A percentile compares a stretch with the other conserved stretches of the same genome.
phyloP scores from a whole-genome alignment of 1,140 invertebrate species.

The Vollenhovia emeryi region DNA sequence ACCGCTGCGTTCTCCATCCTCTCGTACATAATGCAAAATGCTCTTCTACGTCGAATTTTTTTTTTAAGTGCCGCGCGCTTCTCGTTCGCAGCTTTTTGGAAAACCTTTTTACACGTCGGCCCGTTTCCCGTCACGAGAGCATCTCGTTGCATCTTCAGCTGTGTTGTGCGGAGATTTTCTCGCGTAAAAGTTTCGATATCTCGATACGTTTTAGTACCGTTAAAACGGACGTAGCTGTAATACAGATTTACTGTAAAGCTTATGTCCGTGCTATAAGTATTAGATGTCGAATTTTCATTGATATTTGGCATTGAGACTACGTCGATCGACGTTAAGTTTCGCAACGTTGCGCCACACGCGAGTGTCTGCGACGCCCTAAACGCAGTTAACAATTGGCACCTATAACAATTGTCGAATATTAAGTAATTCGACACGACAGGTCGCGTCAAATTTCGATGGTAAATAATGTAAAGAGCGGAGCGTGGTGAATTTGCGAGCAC shows the following conservation, averaged over 20 bases:
- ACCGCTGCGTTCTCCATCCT: slow-evolving; percentile 15
- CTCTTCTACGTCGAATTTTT: slow-evolving; percentile 39
- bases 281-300: not conserved
- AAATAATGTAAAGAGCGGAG: slow-evolving; percentile 21
- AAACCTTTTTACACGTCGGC: not conserved
- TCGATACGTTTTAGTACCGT: no score
- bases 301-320: not conserved
- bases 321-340: not conserved
- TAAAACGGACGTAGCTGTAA: not conserved
- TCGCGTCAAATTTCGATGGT: slow-evolving; percentile 17
- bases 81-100: not conserved
- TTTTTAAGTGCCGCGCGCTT: not conserved
- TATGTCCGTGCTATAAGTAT: not conserved
- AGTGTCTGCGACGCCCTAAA: not conserved
- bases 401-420: slow-evolving; percentile 20
- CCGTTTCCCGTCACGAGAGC: not conserved
- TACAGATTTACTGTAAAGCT: not conserved
- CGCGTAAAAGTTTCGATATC: not conserved
- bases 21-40: slow-evolving; percentile 39
- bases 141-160: not conserved
- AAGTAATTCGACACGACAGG: slow-evolving; percentile 17
- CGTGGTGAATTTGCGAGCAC: slow-evolving; percentile 56
- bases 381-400: not conserved
- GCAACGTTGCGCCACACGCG: slow-evolving; percentile 14
- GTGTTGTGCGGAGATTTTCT: not conserved